A percentile compares a stretch with the other conserved stretches of the same genome.
phyloP scores from a whole-genome alignment of 2,888 invertebrate genomes.

The Plebejus melissa region DNA sequence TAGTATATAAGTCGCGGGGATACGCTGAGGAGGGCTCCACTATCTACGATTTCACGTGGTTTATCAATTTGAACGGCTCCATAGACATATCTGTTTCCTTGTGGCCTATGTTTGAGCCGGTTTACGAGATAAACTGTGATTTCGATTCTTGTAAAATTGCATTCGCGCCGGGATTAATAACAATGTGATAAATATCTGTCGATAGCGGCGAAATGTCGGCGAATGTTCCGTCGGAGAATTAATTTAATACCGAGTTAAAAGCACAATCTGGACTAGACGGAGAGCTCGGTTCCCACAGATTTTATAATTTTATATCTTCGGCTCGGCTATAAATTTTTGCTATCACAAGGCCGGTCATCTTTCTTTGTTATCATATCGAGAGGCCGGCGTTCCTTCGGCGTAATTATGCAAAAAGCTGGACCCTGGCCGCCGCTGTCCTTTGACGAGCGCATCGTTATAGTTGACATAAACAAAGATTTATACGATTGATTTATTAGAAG shows the following conservation, averaged over 20 bases:
- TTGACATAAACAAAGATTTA: conserved; percentile 74
- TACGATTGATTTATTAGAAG: conserved; percentile 63
- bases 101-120: conserved; percentile 55
- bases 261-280: conserved; percentile 17
- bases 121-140: conserved; percentile 50
- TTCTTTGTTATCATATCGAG: conserved; percentile 76
- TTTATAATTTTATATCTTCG: conserved; percentile 41
- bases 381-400: conserved; percentile 68
- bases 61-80: conserved; percentile 67
- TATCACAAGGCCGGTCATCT: conserved; percentile 69
- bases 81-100: conserved; percentile 63
- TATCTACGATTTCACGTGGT: conserved; percentile 69
- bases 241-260: conserved; percentile 25
- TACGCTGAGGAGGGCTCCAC: conserved; percentile 61
- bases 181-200: conserved; percentile 30
- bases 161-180: conserved; percentile 34
- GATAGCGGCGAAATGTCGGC: conserved; percentile 28
- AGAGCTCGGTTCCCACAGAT: conserved; percentile 50
- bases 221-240: conserved; percentile 25
- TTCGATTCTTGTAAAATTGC: conserved; percentile 37
- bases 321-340: conserved; percentile 58
- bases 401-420: conserved; percentile 78
- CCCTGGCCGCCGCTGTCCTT: conserved; percentile 67
- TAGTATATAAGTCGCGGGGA: conserved; percentile 69
- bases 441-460: conserved; percentile 73